Conservation (phyloP, 2,888 invertebrate genomes). For the Dryococelus australis region DNA sequence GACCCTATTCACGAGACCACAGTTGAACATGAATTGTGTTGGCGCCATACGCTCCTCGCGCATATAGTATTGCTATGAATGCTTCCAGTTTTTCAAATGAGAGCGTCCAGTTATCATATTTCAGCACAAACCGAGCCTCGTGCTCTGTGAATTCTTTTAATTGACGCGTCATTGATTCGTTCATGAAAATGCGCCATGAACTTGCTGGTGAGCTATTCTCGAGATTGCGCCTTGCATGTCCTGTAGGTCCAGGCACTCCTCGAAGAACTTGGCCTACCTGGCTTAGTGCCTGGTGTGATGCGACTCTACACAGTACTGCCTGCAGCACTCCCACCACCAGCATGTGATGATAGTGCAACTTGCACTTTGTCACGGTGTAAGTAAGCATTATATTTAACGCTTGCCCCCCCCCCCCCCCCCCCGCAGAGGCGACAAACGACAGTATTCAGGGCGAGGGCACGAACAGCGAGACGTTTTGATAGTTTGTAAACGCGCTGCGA, state of each 20-base stretch:
- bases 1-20: not conserved
- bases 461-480: too few species aligned
- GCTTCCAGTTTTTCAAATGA: not conserved
- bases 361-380: too few species aligned
- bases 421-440: too few species aligned
- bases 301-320: not conserved
- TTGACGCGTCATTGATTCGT: conserved; percentile 13
- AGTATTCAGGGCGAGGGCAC: too few species aligned
- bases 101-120: conserved; percentile 11
- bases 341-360: not conserved
- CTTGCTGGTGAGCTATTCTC: not conserved
- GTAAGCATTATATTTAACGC: too few species aligned
- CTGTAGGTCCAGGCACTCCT: not conserved
- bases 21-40: not conserved
- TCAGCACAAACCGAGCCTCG: not conserved
- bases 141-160: conserved; percentile 4
- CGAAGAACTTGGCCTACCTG: not conserved
- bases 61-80: conserved; percentile 26
- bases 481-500: too few species aligned
- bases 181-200: conserved; percentile 7
- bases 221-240: not conserved
- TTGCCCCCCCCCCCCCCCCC: too few species aligned
- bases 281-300: not conserved
- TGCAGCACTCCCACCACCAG: not conserved
- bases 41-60: not conserved